phyloP scores from a whole-genome alignment of 1,140 invertebrate species.

The Solenopsis fugax region DNA sequence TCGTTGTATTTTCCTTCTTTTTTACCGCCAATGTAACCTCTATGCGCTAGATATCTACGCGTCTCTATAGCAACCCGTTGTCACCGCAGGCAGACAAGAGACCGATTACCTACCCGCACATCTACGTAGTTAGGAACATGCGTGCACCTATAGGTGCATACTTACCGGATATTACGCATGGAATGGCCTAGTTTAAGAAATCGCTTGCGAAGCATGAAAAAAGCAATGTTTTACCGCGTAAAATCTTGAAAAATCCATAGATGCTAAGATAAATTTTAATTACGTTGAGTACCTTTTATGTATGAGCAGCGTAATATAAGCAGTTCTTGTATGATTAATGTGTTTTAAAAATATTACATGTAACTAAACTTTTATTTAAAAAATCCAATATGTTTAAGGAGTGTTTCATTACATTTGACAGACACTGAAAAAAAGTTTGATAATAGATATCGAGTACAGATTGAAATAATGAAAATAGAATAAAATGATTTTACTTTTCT shows the following conservation, averaged over 20 bases:
- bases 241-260: neutral
- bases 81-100: slow-evolving; percentile 71
- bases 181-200: slow-evolving; percentile 69
- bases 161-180: slow-evolving; percentile 50
- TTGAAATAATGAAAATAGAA: no score
- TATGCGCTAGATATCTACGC: slow-evolving; percentile 71
- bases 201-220: neutral
- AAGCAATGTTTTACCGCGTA: neutral
- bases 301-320: neutral
- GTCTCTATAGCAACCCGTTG: slow-evolving; percentile 82
- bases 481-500: no score
- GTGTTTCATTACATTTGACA: neutral
- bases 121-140: slow-evolving; percentile 48
- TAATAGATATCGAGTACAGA: no score
- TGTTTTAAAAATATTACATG: neutral
- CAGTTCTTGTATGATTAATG: neutral
- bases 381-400: neutral
- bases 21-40: slow-evolving; percentile 75
- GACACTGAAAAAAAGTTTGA: no score
- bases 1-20: slow-evolving; percentile 50
- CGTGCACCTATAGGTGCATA: slow-evolving; percentile 66
- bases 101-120: slow-evolving; percentile 55
- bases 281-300: slow-evolving; percentile 38
- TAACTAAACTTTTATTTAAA: neutral
- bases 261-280: slow-evolving; percentile 44